Evolutionary conservation across 2,113 vertebrate genomes (phyloP).

Genomic region (Cinclus mexicanus): DNA sequence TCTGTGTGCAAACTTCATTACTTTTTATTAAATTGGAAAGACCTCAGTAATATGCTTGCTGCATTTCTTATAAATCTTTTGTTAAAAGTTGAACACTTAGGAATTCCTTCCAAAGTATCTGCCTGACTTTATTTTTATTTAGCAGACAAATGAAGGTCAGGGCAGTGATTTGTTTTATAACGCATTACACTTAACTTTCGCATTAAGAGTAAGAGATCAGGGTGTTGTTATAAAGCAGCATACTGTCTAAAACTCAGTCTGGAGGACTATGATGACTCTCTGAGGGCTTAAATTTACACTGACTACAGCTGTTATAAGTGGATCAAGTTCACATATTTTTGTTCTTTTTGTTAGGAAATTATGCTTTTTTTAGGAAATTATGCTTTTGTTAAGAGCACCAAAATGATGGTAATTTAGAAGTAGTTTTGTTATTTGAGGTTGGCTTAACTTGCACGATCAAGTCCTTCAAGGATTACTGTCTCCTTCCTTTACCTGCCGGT

Average conservation of each 20-base stretch:
- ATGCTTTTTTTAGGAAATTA: background rate
- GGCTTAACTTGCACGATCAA: background rate
- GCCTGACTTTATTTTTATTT: background rate
- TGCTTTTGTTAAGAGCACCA: background rate
- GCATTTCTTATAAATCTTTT: slow-evolving; percentile 5
- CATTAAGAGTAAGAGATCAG: background rate
- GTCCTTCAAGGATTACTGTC: background rate
- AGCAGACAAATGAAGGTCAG: background rate
- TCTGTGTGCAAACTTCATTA: background rate
- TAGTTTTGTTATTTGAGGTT: background rate
- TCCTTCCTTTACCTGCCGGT: background rate
- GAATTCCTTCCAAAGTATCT: background rate
- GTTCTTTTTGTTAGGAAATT: background rate
- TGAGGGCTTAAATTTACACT: background rate
- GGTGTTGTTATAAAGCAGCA: background rate
- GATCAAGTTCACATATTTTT: background rate
- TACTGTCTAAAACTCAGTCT: background rate
- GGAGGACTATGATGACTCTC: background rate
- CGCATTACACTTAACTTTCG: background rate
- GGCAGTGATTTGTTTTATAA: slow-evolving; percentile 14
- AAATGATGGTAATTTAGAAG: background rate
- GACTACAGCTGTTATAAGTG: background rate
- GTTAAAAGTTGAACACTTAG: slow-evolving; percentile 2
- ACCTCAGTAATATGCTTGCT: background rate
- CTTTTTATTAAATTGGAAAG: background rate